Base-by-base conservation (phyloP, 2,888 invertebrate species). In the Pardosa pseudoannulata region DNA sequence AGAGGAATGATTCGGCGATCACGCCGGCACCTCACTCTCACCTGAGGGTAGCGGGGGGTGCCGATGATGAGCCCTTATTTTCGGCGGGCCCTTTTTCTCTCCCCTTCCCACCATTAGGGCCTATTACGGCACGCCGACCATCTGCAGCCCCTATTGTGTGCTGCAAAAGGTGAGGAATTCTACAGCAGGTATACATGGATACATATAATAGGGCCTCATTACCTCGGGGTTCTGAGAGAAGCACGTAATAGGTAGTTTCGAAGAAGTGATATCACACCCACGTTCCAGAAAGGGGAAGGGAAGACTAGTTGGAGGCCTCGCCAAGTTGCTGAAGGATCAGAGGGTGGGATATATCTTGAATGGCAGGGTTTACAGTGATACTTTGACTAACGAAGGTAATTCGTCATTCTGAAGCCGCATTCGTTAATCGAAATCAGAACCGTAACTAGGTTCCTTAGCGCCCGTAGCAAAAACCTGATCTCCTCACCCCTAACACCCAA, bases 71-170 rank as follows among this genome's bases (percentile, higher is more conserved):
- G 36, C 56, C 73, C 78, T 72, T 67, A 78, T 85, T 73, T 85
- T 73, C 76, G 78, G 78, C 78, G 83, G 83, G 67, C 78, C 67
- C 72, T 75, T 85, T 78, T 65, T 31, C 19, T 31, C 36, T 41
- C 36, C 36, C 36, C 71, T 76, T 78, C 71, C 71, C 83, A 85
- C 83, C 83, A 83, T 83, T 83, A 83, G 78, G 73, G 50, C 68
- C 78, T 39, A 83, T 83, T 83, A 83, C 56, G 72, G 72, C 73
- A 78, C 83, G 83, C 72, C 67, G 39, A 39, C 83, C 83, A 83
- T 83, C 83, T 83, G 83, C 32, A 19, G 65, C 56, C 67, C 31
- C 56, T 28, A 27, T 64, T 62, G 62, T 23, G 64, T 74, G 16
- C 19, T n/a, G n/a, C n/a, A n/a, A 74, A 56, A 32, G 50, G 28